Evolutionary conservation across 2,888 invertebrate genomes (phyloP), one percentile per base, ranked within the genome.

Genomic region (Leptinotarsa haldemani): DNA sequence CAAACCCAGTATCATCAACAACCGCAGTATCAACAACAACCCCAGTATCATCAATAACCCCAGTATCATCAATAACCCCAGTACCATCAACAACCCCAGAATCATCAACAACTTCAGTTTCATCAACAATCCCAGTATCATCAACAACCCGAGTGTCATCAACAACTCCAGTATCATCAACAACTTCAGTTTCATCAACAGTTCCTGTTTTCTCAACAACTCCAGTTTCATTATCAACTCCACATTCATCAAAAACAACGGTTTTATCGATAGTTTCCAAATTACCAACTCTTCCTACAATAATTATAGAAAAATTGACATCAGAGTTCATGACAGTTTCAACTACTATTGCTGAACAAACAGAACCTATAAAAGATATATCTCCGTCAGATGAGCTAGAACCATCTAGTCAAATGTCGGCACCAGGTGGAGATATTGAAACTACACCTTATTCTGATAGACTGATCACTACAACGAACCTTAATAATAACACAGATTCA

Each of bases 361-460:
- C 78, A 12, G 58, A 74, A 79, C 70, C 79, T 25, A 70, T 77
- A 72, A 64, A 74, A 65, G 68, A 71, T 18, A 77, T 71, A 18
- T 76, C 74, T 53, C 84, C 18, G 15, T 30, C 47, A 67, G n/a
- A 81, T 67, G n/a, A 53, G 15, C 66, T 73, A 20, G 48, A 65
- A 20, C 22, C 69, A 7, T 67, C 63, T 9, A 70, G 73, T 47
- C 88, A 88, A 78, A 73, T 87, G 68, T 86, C 86, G 69, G 83
- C 86, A 69, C 83, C 87, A 63, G 81, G 81, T n/a, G 76, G 80
- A 70, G 80, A 82, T 67, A 79, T 79, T 25, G 52, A 52, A 84
- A 85, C 74, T 79, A 82, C 18, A 79, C 80, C 16, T 75, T 77
- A 70, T 75, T 76, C 4, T 73, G 20, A 18, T 18, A 53, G 74